A percentile compares a stretch with the other conserved stretches of the same genome.
phyloP scores from a whole-genome alignment of 2,888 invertebrate species.

The Xylophagus ater region DNA sequence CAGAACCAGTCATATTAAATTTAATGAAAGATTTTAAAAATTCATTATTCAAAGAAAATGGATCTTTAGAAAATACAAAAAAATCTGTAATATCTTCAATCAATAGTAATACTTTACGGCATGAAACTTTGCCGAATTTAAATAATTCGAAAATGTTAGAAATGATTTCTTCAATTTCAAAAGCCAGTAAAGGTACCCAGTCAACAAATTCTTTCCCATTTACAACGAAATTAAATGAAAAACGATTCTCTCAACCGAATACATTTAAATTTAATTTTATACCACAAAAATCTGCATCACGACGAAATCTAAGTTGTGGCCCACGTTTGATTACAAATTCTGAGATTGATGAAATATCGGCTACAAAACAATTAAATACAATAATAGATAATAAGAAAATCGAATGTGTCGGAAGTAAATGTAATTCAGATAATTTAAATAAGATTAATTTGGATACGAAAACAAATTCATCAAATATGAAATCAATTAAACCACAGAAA shows the following conservation, averaged over 20 bases:
- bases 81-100: too few relatives aligned
- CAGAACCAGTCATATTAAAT: too few relatives aligned
- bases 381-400: slow-evolving; percentile 6
- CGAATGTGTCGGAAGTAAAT: slow-evolving; percentile 17
- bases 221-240: slow-evolving; percentile 1
- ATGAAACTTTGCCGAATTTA: slow-evolving; percentile 1
- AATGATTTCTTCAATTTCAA: too few relatives aligned
- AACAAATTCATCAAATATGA: neutral
- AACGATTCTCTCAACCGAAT: neutral
- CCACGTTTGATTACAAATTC: slow-evolving; percentile 16
- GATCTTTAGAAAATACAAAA: neutral
- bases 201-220: too few relatives aligned
- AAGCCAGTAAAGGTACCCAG: too few relatives aligned
- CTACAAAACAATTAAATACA: neutral
- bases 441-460: neutral
- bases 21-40: neutral
- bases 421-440: slow-evolving; percentile 11
- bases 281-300: slow-evolving; percentile 14
- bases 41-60: neutral
- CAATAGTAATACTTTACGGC: too few relatives aligned
- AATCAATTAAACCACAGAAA: neutral
- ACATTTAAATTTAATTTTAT: neutral
- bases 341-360: neutral
- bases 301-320: slow-evolving; percentile 32
- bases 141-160: neutral